phyloP scores from a whole-genome alignment of 2,797 vertebrate species.

The Darevskia mixta region DNA sequence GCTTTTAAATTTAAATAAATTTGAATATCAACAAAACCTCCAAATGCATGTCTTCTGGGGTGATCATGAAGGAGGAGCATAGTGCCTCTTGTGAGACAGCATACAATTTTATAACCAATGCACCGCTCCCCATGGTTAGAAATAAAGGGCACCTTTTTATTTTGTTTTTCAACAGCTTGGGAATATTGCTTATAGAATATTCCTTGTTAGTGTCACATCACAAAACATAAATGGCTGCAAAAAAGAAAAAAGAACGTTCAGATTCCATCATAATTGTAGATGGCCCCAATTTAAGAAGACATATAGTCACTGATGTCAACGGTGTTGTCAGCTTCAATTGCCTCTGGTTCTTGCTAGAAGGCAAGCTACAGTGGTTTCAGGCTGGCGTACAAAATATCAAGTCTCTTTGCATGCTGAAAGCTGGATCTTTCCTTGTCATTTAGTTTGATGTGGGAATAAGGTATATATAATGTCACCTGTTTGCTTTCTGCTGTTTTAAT shows the following conservation, averaged over 20 bases:
- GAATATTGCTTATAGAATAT: background rate
- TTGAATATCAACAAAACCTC: background rate
- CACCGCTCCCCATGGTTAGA: background rate
- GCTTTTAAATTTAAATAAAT: background rate
- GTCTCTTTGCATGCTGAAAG: background rate
- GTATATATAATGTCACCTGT: no score
- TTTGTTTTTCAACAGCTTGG: background rate
- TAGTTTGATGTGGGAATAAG: no score
- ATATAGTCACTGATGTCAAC: background rate
- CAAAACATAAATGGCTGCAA: background rate
- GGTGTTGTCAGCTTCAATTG: no score
- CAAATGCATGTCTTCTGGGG: background rate
- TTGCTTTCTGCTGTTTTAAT: background rate
- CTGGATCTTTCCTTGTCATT: background rate
- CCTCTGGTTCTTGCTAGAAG: background rate
- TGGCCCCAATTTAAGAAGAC: background rate
- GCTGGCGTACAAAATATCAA: background rate
- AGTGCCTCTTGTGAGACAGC: background rate
- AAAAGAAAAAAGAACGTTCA: background rate
- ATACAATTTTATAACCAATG: background rate
- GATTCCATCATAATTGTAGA: background rate
- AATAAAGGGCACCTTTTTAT: background rate
- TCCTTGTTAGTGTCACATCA: background rate
- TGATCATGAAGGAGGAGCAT: background rate
- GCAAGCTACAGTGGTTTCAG: background rate